These are phyloP conservation scores for Brienomyrus brachyistius DNA, from an alignment of 2,113 vertebrate species.

Conservation along the genomic window DNA sequence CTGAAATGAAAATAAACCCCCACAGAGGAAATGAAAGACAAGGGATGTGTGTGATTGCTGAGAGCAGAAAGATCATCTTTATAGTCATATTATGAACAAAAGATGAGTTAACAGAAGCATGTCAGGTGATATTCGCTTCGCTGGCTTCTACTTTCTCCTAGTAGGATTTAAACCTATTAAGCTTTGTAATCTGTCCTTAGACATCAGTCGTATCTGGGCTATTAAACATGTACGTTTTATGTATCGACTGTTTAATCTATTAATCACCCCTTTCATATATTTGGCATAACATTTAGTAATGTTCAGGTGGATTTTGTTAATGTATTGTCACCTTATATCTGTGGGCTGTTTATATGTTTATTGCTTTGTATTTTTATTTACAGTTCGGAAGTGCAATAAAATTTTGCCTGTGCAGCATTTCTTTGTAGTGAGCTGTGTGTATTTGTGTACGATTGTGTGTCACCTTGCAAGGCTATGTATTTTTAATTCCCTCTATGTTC, in stretches of 20 bases:
- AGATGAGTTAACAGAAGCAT: not conserved
- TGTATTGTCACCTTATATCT: slow-evolving; percentile 8
- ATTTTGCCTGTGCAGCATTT: not conserved
- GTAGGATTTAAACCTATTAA: not conserved
- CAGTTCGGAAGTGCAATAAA: slow-evolving; percentile 58
- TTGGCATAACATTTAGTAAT: slow-evolving; percentile 5
- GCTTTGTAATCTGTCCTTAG: not conserved
- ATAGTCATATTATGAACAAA: not conserved
- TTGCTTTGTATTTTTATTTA: slow-evolving; percentile 37
- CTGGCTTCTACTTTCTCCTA: not conserved
- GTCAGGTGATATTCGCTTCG: not conserved
- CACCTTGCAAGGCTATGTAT: not conserved
- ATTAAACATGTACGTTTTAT: not conserved
- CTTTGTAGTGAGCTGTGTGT: not conserved
- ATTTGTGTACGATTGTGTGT: not conserved
- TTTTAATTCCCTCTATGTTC: not conserved
- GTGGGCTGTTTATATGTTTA: slow-evolving; percentile 28
- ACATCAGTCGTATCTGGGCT: not conserved
- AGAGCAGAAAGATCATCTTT: not conserved
- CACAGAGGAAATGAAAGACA: not conserved
- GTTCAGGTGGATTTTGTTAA: slow-evolving; percentile 15
- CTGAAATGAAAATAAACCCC: not conserved
- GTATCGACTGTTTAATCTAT: not conserved
- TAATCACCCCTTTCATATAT: not conserved
- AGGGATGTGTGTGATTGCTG: not conserved